These are phyloP conservation scores for Gouania willdenowi DNA, from an alignment of 2,797 vertebrate genomes.

Conservation along the genomic window DNA sequence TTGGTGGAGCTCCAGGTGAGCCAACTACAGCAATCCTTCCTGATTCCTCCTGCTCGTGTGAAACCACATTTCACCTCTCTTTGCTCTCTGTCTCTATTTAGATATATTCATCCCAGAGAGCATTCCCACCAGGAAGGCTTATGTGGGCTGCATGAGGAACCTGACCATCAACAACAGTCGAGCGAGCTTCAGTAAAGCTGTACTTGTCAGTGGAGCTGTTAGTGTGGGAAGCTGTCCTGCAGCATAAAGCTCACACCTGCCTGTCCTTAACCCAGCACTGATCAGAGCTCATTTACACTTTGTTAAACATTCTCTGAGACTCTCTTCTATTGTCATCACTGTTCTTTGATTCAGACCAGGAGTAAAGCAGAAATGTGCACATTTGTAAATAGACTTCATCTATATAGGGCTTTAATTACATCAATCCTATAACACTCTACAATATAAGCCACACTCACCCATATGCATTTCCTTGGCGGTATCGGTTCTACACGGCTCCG, in stretches of 20 bases:
- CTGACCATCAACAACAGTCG: conserved; percentile 81
- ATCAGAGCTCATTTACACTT: too few species aligned
- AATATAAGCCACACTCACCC: too few species aligned
- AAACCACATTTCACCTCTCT: neutral
- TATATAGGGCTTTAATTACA: too few species aligned
- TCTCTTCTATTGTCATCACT: too few species aligned
- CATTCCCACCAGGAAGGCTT: conserved; percentile 75
- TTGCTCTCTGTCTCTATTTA: conserved; percentile 36
- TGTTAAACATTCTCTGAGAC: too few species aligned
- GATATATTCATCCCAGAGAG: conserved; percentile 80
- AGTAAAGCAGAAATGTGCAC: too few species aligned
- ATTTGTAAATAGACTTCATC: too few species aligned
- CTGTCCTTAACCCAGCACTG: too few species aligned
- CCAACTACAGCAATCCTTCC: neutral
- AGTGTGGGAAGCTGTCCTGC: conserved; percentile 86
- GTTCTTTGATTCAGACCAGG: too few species aligned
- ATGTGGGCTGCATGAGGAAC: conserved; percentile 88
- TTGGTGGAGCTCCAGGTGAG: conserved; percentile 91
- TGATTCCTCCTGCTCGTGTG: neutral
- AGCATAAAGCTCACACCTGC: conserved; percentile 70
- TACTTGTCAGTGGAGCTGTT: conserved; percentile 86
- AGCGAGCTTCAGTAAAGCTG: conserved; percentile 86
- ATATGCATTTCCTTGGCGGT: too few species aligned
- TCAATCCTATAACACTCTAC: too few species aligned
- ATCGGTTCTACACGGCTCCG: too few species aligned